Percentiles rank a stretch among this genome's conserved stretches.
Conservation (phyloP, 2,797 vertebrate species). For the Gymnoscopelus braueri region DNA sequence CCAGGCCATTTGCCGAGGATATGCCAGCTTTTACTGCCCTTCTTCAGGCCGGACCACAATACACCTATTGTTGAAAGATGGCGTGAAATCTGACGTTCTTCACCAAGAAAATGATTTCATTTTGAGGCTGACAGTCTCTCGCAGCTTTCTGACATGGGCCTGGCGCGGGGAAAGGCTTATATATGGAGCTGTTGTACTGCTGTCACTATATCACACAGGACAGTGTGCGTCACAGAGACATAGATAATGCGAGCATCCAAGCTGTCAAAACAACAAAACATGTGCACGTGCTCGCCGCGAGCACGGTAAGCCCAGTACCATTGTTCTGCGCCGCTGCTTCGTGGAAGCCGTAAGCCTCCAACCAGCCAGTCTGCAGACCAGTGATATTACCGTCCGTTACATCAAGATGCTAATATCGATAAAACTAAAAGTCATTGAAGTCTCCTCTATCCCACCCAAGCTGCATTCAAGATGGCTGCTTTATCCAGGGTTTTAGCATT, state of each 20-base stretch:
- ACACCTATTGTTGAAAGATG: slow-evolving; percentile 63
- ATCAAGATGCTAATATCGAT: slow-evolving; percentile 22
- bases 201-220: slow-evolving; percentile 33
- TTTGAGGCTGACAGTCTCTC: slow-evolving; percentile 41
- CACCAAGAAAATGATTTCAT: slow-evolving; percentile 62
- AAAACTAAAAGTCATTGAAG: slow-evolving; percentile 37
- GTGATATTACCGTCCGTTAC: slow-evolving; percentile 28
- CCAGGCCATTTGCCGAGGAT: slow-evolving; percentile 46
- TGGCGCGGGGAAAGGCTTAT: slow-evolving; percentile 31
- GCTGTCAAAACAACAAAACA: slow-evolving; percentile 20
- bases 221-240: slow-evolving; percentile 19
- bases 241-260: slow-evolving; percentile 19
- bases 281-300: not conserved
- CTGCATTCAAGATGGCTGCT: slow-evolving; percentile 43
- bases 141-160: slow-evolving; percentile 42
- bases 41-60: slow-evolving; percentile 42
- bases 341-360: slow-evolving; percentile 1
- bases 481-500: slow-evolving; percentile 52
- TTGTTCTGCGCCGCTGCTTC: slow-evolving; percentile 1
- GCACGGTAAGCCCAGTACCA: not conserved
- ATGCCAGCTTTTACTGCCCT: slow-evolving; percentile 56
- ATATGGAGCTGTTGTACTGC: slow-evolving; percentile 24
- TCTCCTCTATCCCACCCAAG: slow-evolving; percentile 43
- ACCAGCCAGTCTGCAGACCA: slow-evolving; percentile 1
- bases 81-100: slow-evolving; percentile 49